Evolutionary conservation across 2,888 invertebrate genomes (phyloP).

Genomic region (Erynnis tages): DNA sequence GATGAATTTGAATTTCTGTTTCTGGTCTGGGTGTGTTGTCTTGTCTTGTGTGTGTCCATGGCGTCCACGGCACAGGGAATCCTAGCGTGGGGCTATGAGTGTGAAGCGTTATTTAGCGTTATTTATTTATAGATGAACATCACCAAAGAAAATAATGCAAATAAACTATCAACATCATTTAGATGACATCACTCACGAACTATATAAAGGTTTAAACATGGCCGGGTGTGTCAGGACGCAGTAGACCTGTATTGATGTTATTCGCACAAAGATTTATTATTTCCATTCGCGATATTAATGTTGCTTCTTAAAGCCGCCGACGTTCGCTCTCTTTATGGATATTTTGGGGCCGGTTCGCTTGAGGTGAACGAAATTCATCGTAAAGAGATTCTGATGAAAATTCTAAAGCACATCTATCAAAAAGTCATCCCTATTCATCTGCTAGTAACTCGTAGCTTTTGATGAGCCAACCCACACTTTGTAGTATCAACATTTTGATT

Average conservation of each 20-base stretch:
- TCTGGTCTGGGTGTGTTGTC: too few relatives aligned
- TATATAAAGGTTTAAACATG: conserved; percentile 9
- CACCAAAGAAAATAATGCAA: too few relatives aligned
- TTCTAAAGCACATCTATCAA: conserved; percentile 5
- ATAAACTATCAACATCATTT: neutral
- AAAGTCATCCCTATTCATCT: conserved; percentile 2
- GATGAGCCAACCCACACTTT: too few relatives aligned
- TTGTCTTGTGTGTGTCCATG: too few relatives aligned
- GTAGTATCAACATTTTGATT: too few relatives aligned
- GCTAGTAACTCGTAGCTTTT: too few relatives aligned
- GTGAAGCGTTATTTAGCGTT: too few relatives aligned
- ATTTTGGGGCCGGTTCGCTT: conserved; percentile 13
- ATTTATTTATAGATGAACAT: too few relatives aligned
- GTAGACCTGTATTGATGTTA: conserved; percentile 30
- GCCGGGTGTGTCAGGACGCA: conserved; percentile 1
- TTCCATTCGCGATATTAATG: conserved; percentile 35
- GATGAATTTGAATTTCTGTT: too few relatives aligned
- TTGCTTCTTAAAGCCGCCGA: conserved; percentile 27
- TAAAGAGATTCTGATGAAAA: conserved; percentile 3
- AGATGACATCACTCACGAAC: neutral
- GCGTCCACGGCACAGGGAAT: too few relatives aligned
- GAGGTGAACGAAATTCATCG: conserved; percentile 4
- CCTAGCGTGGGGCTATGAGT: too few relatives aligned
- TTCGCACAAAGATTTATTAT: conserved; percentile 34
- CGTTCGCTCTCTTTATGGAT: conserved; percentile 24